Base-by-base conservation (phyloP, 2,797 vertebrate species). In the Enteromius unitaeniatus region DNA sequence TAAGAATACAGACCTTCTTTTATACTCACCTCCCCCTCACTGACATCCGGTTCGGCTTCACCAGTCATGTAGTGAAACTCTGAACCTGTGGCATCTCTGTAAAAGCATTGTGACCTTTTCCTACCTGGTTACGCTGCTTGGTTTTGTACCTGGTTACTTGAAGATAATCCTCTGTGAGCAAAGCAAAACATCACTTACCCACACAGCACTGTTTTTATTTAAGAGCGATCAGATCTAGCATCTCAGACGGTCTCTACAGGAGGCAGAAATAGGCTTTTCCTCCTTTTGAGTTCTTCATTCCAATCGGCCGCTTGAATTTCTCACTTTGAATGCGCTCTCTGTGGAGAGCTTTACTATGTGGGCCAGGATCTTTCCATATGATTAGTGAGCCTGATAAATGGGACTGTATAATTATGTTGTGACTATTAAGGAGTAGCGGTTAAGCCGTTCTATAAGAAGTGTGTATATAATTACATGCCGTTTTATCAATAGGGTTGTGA, bases 91-190 rank as follows among this genome's bases (percentile, higher is more conserved):
- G 58, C 73, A 74, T 81, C 45, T 84, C 70, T 76, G 74, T 86
- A 77, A 81, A 84, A 91, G 87, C 74, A 79, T 47, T 3, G n/a
- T 89, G 85, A 90, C 90, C 88, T 89, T 89, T 88, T 79, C 83
- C 31, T 85, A 84, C 79, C 62, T 82, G 74, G 72, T 45, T 76
- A 42, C 53, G 40, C 75, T 86, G 45, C 67, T 42, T 65, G 72
- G 37, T 51, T 84, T 55, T 53, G 23, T 64, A 51, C 77, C 77
- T 78, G 77, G 77, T n/a, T 49, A 51, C 77, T 83, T 69, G 49
- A 76, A 91, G 90, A 88, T 91, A 88, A 91, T 89, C 87, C 89
- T 83, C 88, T 67, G 77, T 85, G 67, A 84, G 76, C 84, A 84
- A 86, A 86, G 85, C 76, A 13, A 88, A 86, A 91, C 89, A 89